These are phyloP conservation scores for Ophioninae sp. DNA, from an alignment of 2,888 invertebrate species.

Conservation along the genomic window DNA sequence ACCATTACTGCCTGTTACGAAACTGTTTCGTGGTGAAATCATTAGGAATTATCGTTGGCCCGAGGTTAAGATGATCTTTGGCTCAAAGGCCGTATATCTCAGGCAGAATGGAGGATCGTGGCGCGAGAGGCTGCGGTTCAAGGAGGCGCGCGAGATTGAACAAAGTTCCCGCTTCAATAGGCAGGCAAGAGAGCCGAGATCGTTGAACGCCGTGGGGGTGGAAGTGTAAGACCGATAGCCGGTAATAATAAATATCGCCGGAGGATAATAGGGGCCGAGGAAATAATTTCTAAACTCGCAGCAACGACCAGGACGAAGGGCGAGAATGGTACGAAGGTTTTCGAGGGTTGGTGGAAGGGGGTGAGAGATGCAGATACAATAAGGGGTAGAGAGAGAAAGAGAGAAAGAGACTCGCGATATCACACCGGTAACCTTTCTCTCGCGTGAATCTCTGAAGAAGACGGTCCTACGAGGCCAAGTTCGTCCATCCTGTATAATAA, in stretches of 20 bases:
- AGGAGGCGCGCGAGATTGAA: slow-evolving; percentile 51
- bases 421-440: slow-evolving; percentile 28
- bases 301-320: slow-evolving; percentile 32
- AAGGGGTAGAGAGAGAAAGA: slow-evolving; percentile 14
- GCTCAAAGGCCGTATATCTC: slow-evolving; percentile 15
- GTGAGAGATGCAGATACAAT: slow-evolving; percentile 2
- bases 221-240: slow-evolving; percentile 68
- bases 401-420: slow-evolving; percentile 41
- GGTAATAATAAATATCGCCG: slow-evolving; percentile 77
- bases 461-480: slow-evolving; percentile 55
- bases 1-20: not conserved
- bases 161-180: slow-evolving; percentile 61
- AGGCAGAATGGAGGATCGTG: slow-evolving; percentile 12
- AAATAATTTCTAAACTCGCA: slow-evolving; percentile 69
- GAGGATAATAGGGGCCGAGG: slow-evolving; percentile 68
- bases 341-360: not conserved
- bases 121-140: slow-evolving; percentile 35
- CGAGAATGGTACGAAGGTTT: not conserved
- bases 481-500: slow-evolving; percentile 54
- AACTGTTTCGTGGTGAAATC: slow-evolving; percentile 12
- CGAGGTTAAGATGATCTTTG: slow-evolving; percentile 1
- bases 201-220: slow-evolving; percentile 31
- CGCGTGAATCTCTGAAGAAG: slow-evolving; percentile 43
- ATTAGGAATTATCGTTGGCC: slow-evolving; percentile 19
- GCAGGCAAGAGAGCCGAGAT: slow-evolving; percentile 37